Evolutionary conservation across 2,797 vertebrate species (phyloP), one percentile per base, ranked within the genome.

Genomic region (Sebastes diploproa): DNA sequence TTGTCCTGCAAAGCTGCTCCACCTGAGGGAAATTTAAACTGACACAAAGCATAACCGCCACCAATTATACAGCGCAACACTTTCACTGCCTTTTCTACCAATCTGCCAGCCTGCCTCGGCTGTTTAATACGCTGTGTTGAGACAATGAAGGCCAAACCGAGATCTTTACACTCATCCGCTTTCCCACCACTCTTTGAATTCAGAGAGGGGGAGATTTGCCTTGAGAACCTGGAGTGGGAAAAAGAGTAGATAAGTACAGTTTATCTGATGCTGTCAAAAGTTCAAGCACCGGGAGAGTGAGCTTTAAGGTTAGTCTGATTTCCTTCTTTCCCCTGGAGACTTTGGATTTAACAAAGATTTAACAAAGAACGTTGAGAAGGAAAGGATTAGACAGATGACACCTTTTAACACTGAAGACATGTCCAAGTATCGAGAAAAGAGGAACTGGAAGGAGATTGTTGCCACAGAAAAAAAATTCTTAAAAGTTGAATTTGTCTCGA

Each of bases 251-350:
- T 88, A 87, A 86, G 72, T 65, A 9, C 54, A 52, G 55, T 82
- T 88, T 85, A 91, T 92, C 87, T 87, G 85, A 89, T 86, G 69
- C 70, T 83, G 77, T 86, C 63, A 67, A 83, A 83, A 27, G 83
- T 84, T 88, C 61, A 79, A 63, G 81, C 77, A 22, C 61, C 72
- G 75, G 55, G 75, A 88, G 68, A 77, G 78, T 76, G 70, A 11
- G 65, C 80, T 16, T 16, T 22, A 60, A 76, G 82, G 74, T 83
- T 86, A 61, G 79, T 65, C 71, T 58, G 32, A 58, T 80, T 67
- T 73, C 16, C 70, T 13, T 13, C 69, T 77, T 75, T 71, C 67
- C 79, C 79, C 75, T 38, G 13, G 60, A 86, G 77, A 86, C 79
- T 69, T 83, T 75, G 79, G 83, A 81, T 87, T 91, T 85, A 85